Base-by-base conservation (phyloP, 1,140 invertebrate genomes). In the Atta colombica region DNA sequence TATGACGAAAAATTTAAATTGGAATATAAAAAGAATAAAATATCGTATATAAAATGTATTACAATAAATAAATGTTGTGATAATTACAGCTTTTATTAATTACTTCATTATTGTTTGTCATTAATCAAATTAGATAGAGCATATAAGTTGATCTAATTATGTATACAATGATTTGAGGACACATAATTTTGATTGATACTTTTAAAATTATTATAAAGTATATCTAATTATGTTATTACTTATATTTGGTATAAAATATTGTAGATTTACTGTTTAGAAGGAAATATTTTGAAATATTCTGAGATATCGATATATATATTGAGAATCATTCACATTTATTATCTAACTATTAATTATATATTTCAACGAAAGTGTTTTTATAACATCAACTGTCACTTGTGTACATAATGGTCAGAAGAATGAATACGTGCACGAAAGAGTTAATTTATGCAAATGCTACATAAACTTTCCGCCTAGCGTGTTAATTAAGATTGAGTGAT, bases 401-500 rank as follows among this genome's bases (percentile, higher is more conserved):
- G 49, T 69, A 69, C 28, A 14, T 58, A 55, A 72, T 39, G 2
- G n/a, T 5, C 55, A 74, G 35, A 74, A 49, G 6, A 45, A 25
- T 25, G 35, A 45, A 74, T 74, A 58, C 39, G 18, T 49, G 69
- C 69, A 84, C 18, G 55, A 74, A 58, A 63, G 39, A 39, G 80
- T 84, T 61, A 84, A 84, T 61, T 84, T 74, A 84, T 84, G 80
- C 69, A 84, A 84, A 84, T 75, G 55, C 55, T 84, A 84, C 55
- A 39, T 84, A 69, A 84, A 84, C 80, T 84, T 84, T 84, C 69
- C 55, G 69, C 55, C 68, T 84, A 51, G 69, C 55, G 25, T 74
- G 80, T 75, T 84, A 84, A 84, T 84, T 61, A 84, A 84, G 80
- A 84, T 84, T 84, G 80, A 84, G 39, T 74, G 69, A 84, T 84